Conservation (phyloP, 1,140 invertebrate genomes). For the Drosophila burlai region DNA sequence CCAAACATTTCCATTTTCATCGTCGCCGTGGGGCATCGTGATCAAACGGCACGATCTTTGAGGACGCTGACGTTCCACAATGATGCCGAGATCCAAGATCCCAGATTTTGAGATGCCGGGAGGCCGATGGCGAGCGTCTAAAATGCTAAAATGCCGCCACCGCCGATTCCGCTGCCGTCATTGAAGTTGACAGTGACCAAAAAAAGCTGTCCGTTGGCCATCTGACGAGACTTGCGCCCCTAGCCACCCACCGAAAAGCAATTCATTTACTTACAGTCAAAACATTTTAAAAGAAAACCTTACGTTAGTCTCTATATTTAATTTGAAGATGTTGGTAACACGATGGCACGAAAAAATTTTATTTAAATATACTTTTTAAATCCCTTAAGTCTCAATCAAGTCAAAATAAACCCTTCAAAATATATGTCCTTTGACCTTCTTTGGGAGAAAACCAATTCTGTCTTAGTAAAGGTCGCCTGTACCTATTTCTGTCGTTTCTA, state of each 20-base stretch:
- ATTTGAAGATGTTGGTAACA: neutral
- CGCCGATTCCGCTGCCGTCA: constrained; percentile 25
- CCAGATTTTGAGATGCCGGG: constrained; percentile 25
- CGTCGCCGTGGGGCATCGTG: constrained; percentile 65
- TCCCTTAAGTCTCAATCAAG: neutral
- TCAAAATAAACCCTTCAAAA: too few species aligned
- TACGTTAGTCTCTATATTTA: neutral
- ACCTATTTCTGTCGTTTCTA: constrained; percentile 11
- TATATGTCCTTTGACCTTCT: neutral
- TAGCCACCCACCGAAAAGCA: constrained; percentile 29
- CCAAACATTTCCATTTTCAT: constrained; percentile 72
- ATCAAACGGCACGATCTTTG: constrained; percentile 72
- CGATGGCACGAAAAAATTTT: rapidly evolving
- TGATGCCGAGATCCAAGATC: constrained; percentile 36
- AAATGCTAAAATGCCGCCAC: constrained; percentile 32
- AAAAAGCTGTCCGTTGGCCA: constrained; percentile 38
- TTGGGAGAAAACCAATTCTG: neutral
- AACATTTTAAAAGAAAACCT: neutral
- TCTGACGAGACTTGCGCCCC: constrained; percentile 49
- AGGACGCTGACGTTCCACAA: constrained; percentile 59
- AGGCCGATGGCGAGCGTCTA: constrained; percentile 22
- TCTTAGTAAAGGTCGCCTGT: neutral
- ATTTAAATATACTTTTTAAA: neutral
- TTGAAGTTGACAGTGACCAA: constrained; percentile 48
- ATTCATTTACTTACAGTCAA: constrained; percentile 13